phyloP scores from a whole-genome alignment of 2,797 vertebrate genomes.

The Sebastes minor region DNA sequence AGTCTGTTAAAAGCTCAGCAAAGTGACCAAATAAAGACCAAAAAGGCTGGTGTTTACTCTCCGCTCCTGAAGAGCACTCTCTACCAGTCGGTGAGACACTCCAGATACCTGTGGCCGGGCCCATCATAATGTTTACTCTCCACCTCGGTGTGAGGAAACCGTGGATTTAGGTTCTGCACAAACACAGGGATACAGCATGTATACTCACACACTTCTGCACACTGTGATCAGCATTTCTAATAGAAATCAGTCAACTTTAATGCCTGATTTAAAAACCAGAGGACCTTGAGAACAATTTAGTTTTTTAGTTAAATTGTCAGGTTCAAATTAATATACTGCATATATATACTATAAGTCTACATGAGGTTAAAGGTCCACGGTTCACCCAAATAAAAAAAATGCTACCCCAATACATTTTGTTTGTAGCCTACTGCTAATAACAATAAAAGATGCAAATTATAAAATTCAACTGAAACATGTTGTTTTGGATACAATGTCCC shows the following conservation, averaged over 20 bases:
- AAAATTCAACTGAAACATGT: not conserved
- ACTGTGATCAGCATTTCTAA: conserved; percentile 21
- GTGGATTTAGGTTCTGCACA: conserved; percentile 67
- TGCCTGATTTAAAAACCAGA: not conserved
- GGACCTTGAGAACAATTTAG: not conserved
- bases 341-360: not conserved
- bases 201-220: conserved; percentile 41
- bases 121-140: conserved; percentile 75
- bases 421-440: not conserved
- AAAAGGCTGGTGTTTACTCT: conserved; percentile 78
- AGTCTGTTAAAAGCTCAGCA: conserved; percentile 62
- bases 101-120: conserved; percentile 72
- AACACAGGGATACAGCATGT: conserved; percentile 66
- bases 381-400: not conserved
- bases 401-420: not conserved
- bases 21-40: conserved; percentile 82
- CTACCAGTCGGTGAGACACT: conserved; percentile 67
- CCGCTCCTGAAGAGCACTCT: conserved; percentile 41
- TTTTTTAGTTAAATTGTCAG: not conserved
- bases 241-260: not conserved
- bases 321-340: not conserved
- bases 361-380: not conserved
- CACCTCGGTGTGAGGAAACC: conserved; percentile 69
- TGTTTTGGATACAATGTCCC: not conserved
- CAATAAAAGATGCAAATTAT: not conserved